These are phyloP conservation scores for Ciona savignyi DNA, from an alignment of 23 tunicate genomes.

Conservation along the genomic window DNA sequence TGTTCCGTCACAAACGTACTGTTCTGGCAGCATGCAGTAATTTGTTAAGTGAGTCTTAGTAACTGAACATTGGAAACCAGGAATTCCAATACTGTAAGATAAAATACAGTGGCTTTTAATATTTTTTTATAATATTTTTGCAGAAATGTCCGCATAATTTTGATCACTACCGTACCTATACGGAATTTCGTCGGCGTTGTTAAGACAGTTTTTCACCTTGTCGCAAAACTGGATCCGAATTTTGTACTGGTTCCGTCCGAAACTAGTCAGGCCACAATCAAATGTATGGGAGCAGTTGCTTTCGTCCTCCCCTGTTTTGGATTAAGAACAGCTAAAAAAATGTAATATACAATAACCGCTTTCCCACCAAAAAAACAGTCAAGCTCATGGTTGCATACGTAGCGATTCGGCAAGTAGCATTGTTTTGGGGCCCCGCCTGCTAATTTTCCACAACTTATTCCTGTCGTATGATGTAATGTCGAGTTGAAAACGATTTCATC, in stretches of 20 bases:
- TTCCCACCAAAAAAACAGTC: slow-evolving; percentile 49
- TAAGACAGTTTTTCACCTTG: slow-evolving; percentile 20
- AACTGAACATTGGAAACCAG: slow-evolving; percentile 49
- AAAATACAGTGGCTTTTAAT: slow-evolving; percentile 2
- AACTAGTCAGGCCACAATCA: slow-evolving; percentile 20
- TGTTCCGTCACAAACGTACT: slow-evolving; percentile 69
- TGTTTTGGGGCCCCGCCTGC: not conserved
- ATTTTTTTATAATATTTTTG: no score
- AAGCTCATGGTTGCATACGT: slow-evolving; percentile 40
- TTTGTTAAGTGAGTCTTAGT: slow-evolving; percentile 27
- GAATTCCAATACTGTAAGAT: slow-evolving; percentile 25
- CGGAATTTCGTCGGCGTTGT: slow-evolving; percentile 34
- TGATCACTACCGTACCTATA: slow-evolving; percentile 15
- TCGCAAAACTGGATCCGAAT: slow-evolving; percentile 50
- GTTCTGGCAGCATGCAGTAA: slow-evolving; percentile 40
- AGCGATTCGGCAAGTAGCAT: slow-evolving; percentile 27
- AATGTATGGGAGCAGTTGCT: slow-evolving; percentile 41
- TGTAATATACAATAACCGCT: not conserved
- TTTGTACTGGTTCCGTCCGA: slow-evolving; percentile 2
- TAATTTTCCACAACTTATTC: slow-evolving; percentile 7
- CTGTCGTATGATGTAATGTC: slow-evolving; percentile 4
- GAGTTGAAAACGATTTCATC: slow-evolving; percentile 34
- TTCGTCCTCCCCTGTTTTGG: slow-evolving; percentile 60
- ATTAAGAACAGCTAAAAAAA: not conserved
- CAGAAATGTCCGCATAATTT: no score